Evolutionary conservation across 2,797 vertebrate genomes (phyloP).

Genomic region (Gadopsis marmoratus): DNA sequence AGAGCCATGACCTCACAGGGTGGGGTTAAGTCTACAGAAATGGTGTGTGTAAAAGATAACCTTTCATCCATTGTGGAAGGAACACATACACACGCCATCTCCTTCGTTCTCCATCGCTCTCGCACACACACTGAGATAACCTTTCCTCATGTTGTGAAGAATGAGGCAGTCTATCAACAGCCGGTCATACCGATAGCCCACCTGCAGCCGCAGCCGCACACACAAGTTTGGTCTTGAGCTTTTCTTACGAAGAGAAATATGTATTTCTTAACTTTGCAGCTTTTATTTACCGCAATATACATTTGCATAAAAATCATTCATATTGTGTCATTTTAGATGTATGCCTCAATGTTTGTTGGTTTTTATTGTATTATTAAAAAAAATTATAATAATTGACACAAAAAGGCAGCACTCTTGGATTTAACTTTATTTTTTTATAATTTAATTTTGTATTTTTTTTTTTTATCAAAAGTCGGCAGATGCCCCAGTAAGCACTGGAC

Average conservation of each 20-base stretch:
- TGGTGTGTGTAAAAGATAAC: slow-evolving; percentile 83
- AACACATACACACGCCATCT: slow-evolving; percentile 67
- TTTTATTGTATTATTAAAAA: slow-evolving; percentile 40
- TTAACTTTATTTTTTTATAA: slow-evolving; percentile 52
- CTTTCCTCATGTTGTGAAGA: slow-evolving; percentile 81
- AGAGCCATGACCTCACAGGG: slow-evolving; percentile 80
- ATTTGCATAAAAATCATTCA: slow-evolving; percentile 49
- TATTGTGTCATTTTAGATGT: slow-evolving; percentile 43
- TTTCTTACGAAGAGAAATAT: slow-evolving; percentile 38
- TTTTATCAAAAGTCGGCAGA: slow-evolving; percentile 40
- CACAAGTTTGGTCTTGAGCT: slow-evolving; percentile 46
- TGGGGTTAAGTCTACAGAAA: slow-evolving; percentile 82
- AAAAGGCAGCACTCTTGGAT: slow-evolving; percentile 22
- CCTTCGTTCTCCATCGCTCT: slow-evolving; percentile 55
- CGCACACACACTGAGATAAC: slow-evolving; percentile 82
- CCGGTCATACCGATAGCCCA: slow-evolving; percentile 85
- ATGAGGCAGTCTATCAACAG: slow-evolving; percentile 84
- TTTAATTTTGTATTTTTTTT: not conserved
- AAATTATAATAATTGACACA: slow-evolving; percentile 39
- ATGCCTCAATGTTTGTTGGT: slow-evolving; percentile 42
- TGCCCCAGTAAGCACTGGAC: slow-evolving; percentile 14
- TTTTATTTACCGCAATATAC: slow-evolving; percentile 28
- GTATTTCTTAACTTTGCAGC: slow-evolving; percentile 44
- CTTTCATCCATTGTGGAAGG: slow-evolving; percentile 81
- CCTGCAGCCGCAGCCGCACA: slow-evolving; percentile 75